A percentile compares a stretch with the other conserved stretches of the same genome.
These are phyloP conservation scores for Sparidentex hasta DNA, from an alignment of 2,797 vertebrate genomes.

Conservation along the genomic window DNA sequence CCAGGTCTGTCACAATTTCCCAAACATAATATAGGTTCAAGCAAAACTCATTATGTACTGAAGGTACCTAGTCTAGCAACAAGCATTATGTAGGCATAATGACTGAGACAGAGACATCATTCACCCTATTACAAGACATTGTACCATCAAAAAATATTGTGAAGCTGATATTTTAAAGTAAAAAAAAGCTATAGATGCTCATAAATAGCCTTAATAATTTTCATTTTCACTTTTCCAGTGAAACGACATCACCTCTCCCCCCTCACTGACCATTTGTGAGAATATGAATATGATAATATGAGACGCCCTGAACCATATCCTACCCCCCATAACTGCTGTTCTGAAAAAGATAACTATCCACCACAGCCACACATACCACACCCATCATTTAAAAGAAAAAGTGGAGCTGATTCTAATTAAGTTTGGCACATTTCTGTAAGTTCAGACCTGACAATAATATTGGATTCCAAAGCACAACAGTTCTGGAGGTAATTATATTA, in stretches of 20 bases:
- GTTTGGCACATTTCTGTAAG: not conserved
- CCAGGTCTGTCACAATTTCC: too few species aligned
- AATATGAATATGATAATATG: slow-evolving; percentile 14
- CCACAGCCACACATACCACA: not conserved
- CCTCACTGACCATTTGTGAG: not conserved
- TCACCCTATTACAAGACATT: too few species aligned
- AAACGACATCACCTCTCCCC: not conserved
- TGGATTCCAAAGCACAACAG: not conserved
- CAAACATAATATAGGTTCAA: too few species aligned
- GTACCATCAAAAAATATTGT: too few species aligned
- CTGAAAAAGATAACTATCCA: not conserved
- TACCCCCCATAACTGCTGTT: not conserved
- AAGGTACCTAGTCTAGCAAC: too few species aligned
- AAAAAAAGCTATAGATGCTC: not conserved
- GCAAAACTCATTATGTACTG: too few species aligned
- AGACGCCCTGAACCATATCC: not conserved
- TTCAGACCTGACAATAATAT: not conserved
- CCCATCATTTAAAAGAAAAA: not conserved
- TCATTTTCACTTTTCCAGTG: not conserved
- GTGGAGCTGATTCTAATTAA: not conserved
- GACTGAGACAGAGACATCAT: too few species aligned
- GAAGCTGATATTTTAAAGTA: too few species aligned
- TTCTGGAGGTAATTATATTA: not conserved
- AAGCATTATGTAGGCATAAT: too few species aligned
- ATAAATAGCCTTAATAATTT: not conserved